These are phyloP conservation scores for Dolichomitus sp. DNA, from an alignment of 2,888 invertebrate species.

Conservation along the genomic window DNA sequence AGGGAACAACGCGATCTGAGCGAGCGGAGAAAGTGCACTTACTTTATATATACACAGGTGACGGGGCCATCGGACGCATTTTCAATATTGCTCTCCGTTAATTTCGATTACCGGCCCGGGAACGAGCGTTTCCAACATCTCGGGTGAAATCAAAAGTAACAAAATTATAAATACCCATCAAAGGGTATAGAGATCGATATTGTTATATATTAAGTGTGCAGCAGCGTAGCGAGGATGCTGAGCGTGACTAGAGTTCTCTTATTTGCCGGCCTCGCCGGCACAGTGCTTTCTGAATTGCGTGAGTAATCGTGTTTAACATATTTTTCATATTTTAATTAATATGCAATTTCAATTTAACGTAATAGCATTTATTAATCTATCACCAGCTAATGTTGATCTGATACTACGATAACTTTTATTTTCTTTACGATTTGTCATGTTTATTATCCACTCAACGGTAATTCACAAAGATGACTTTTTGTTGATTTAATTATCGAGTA, in stretches of 20 bases:
- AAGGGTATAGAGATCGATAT: not conserved
- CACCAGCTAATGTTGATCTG: not conserved
- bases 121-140: constrained; percentile 7
- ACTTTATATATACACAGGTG: constrained; percentile 83
- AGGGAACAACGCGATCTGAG: constrained; percentile 50
- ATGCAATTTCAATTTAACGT: not conserved
- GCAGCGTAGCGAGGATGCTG: constrained; percentile 45
- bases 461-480: not conserved
- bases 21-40: constrained; percentile 83
- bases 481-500: not conserved
- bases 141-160: constrained; percentile 17
- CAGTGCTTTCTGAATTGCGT: constrained; percentile 73
- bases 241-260: constrained; percentile 51
- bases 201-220: constrained; percentile 40
- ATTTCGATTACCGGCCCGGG: constrained; percentile 70
- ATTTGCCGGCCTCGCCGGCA: constrained; percentile 64
- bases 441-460: not conserved
- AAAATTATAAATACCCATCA: not conserved
- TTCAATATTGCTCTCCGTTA: constrained; percentile 80
- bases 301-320: constrained; percentile 66
- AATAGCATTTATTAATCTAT: constrained; percentile 1
- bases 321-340: constrained; percentile 11
- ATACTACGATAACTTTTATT: not conserved
- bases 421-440: not conserved
- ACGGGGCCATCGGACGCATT: constrained; percentile 80